A percentile compares a stretch with the other conserved stretches of the same genome.
phyloP scores from a whole-genome alignment of 2,888 invertebrate species.

The Drosophila limbata region DNA sequence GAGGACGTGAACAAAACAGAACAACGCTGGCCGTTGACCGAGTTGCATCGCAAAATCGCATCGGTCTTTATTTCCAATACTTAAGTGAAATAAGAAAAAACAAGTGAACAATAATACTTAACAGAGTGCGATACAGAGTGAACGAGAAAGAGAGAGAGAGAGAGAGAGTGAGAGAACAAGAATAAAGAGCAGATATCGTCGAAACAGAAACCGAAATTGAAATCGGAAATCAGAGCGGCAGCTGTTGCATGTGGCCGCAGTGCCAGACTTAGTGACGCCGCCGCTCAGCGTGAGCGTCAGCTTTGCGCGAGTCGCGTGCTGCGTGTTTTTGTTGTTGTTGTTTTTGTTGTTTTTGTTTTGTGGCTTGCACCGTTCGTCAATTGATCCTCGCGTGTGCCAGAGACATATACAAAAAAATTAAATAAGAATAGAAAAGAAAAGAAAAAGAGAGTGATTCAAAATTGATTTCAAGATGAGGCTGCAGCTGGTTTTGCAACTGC shows the following conservation, averaged over 20 bases:
- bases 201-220: slow-evolving; percentile 28
- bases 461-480: slow-evolving; percentile 26
- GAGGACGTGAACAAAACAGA: slow-evolving; percentile 64
- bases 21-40: slow-evolving; percentile 77
- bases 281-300: slow-evolving; percentile 53
- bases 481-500: slow-evolving; percentile 35
- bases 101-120: slow-evolving; percentile 17
- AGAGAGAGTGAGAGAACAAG: slow-evolving; percentile 27
- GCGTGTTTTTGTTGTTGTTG: slow-evolving; percentile 58
- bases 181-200: slow-evolving; percentile 5
- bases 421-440: neutral
- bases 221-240: slow-evolving; percentile 61
- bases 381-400: slow-evolving; percentile 64
- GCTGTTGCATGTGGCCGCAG: slow-evolving; percentile 80
- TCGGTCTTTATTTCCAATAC: slow-evolving; percentile 24
- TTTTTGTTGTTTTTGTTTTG: slow-evolving; percentile 62
- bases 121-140: slow-evolving; percentile 28
- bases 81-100: neutral
- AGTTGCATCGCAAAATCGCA: slow-evolving; percentile 70
- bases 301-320: slow-evolving; percentile 24
- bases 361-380: slow-evolving; percentile 20
- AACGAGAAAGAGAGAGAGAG: slow-evolving; percentile 6
- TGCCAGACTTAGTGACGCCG: slow-evolving; percentile 67
- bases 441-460: neutral
- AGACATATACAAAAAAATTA: slow-evolving; percentile 6